phyloP scores from a whole-genome alignment of 92 coral and sea anemone species.

The Epizoanthus stellaris region DNA sequence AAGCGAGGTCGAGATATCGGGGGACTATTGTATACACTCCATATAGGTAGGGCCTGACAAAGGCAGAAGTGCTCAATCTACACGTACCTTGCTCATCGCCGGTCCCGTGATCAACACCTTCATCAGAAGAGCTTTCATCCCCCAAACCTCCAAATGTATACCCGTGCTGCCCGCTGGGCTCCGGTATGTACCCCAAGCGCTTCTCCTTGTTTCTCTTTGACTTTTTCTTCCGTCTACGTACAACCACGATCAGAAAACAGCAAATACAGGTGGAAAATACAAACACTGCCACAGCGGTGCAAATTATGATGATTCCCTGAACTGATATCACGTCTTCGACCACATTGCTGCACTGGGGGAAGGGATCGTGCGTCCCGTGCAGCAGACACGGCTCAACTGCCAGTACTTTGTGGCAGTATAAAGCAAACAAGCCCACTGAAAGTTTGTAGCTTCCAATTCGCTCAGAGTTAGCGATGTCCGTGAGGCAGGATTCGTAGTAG shows the following conservation, averaged over 20 bases:
- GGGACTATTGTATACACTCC: too few relatives aligned
- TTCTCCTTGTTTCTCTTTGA: background rate
- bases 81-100: constrained; percentile 20
- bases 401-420: constrained; percentile 56
- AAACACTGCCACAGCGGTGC: constrained; percentile 13
- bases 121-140: background rate
- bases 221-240: constrained; percentile 15
- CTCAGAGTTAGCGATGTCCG: constrained; percentile 54
- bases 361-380: constrained; percentile 56
- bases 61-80: too few relatives aligned
- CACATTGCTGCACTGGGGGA: constrained; percentile 14
- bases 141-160: background rate
- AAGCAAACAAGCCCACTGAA: constrained; percentile 58
- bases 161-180: background rate
- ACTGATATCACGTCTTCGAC: background rate
- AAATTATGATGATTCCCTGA: constrained; percentile 8
- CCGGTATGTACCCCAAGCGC: constrained; percentile 3
- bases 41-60: too few relatives aligned
- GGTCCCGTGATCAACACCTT: background rate
- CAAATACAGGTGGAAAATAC: constrained; percentile 4
- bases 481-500: constrained; percentile 71
- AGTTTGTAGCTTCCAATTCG: constrained; percentile 35
- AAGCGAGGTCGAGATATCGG: too few relatives aligned
- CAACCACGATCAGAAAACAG: background rate
- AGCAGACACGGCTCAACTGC: constrained; percentile 49